Evolutionary conservation across 2,888 invertebrate species (phyloP).

Genomic region (Dorcus hopei): DNA sequence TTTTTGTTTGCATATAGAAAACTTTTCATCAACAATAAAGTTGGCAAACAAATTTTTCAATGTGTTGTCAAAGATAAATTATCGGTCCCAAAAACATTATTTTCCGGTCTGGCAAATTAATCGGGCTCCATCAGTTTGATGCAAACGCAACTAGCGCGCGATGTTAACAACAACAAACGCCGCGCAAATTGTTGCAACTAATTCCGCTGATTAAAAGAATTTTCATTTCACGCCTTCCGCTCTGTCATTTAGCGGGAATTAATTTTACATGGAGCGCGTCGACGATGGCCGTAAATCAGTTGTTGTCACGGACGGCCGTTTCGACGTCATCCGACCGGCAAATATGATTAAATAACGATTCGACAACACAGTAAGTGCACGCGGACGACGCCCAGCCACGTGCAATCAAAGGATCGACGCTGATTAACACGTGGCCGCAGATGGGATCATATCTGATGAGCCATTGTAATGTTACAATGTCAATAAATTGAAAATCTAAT

Average conservation of each 20-base stretch:
- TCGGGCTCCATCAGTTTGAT: too few species aligned
- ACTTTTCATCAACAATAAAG: too few species aligned
- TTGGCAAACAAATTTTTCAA: too few species aligned
- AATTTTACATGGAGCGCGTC: slow-evolving; percentile 7
- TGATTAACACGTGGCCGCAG: slow-evolving; percentile 16
- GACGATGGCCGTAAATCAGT: slow-evolving; percentile 4
- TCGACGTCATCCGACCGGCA: slow-evolving; percentile 12
- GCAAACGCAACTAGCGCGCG: too few species aligned
- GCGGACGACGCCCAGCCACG: slow-evolving; percentile 24
- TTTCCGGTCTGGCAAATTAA: too few species aligned
- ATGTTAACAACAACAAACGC: too few species aligned
- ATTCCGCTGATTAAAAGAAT: slow-evolving; percentile 11
- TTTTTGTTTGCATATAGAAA: too few species aligned
- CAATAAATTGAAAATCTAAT: background rate
- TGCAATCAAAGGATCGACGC: slow-evolving; percentile 21
- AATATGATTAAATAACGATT: slow-evolving; percentile 34
- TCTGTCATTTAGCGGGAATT: slow-evolving; percentile 11
- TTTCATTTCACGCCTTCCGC: slow-evolving; percentile 4
- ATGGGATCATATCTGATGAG: slow-evolving; percentile 27
- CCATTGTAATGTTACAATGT: slow-evolving; percentile 16
- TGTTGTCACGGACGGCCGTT: background rate
- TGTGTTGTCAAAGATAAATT: too few species aligned
- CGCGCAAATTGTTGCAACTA: background rate
- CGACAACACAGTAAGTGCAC: slow-evolving; percentile 26
- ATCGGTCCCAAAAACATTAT: too few species aligned